phyloP scores from a whole-genome alignment of 2,113 vertebrate species.

The Cervus canadensis region DNA sequence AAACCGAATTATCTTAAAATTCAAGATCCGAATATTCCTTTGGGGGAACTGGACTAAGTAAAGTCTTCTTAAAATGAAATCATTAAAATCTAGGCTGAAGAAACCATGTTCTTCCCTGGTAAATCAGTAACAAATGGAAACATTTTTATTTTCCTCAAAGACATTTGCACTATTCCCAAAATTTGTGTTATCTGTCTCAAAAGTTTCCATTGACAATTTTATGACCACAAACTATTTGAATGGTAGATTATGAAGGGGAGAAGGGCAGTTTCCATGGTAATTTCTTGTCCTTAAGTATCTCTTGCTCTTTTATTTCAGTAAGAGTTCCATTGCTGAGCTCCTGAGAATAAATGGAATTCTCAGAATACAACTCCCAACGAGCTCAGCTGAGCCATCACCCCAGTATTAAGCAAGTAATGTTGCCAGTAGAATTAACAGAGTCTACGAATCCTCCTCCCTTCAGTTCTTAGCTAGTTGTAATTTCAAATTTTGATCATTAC shows the following conservation, averaged over 20 bases:
- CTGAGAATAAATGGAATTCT: not conserved
- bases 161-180: constrained; percentile 25
- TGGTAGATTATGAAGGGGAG: not conserved
- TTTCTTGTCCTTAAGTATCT: not conserved
- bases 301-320: not conserved
- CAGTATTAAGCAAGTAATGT: not conserved
- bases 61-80: constrained; percentile 1
- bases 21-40: not conserved
- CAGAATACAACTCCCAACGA: not conserved
- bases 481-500: not conserved
- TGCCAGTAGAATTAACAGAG: not conserved
- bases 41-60: not conserved
- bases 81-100: not conserved
- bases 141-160: not conserved
- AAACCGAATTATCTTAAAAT: constrained; percentile 20
- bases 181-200: constrained; percentile 6
- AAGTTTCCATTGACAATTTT: constrained; percentile 32
- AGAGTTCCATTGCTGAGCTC: not conserved
- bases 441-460: not conserved
- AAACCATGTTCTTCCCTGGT: not conserved
- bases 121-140: not conserved
- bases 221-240: not conserved
- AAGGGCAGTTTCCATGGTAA: constrained; percentile 6
- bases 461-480: not conserved
- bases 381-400: not conserved